Conservation (phyloP, 2,797 vertebrate genomes). For the Coregonus sp. region DNA sequence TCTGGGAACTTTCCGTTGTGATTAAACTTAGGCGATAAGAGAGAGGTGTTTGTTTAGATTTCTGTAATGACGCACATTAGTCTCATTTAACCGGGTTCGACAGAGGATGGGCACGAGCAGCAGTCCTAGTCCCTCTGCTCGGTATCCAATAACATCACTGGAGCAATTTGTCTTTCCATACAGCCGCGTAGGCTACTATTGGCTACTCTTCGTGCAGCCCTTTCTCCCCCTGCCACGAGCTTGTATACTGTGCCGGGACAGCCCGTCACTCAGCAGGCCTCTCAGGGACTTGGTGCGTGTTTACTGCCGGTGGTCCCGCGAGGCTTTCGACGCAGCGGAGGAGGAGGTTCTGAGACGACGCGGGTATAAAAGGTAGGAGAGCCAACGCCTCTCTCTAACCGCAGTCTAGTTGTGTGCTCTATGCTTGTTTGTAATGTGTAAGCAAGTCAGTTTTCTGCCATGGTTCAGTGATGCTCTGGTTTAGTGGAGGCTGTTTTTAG, state of each 20-base stretch:
- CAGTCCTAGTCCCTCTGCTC: not conserved
- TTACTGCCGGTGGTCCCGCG: not conserved
- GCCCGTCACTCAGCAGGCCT: slow-evolving; percentile 43
- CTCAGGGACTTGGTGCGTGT: not conserved
- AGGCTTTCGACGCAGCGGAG: not conserved
- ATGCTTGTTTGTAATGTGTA: slow-evolving; percentile 3
- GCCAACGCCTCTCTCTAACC: not conserved
- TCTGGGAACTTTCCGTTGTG: not conserved
- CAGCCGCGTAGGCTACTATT: not conserved
- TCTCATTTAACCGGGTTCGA: slow-evolving; percentile 14
- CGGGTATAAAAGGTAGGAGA: not conserved
- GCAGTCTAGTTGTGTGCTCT: not conserved
- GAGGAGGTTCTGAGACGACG: not conserved
- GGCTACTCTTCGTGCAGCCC: not conserved
- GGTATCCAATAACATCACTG: slow-evolving; percentile 10
- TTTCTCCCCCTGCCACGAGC: not conserved
- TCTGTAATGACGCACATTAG: not conserved
- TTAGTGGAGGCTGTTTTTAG: not conserved
- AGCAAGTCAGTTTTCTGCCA: not conserved
- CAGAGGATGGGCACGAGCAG: not conserved
- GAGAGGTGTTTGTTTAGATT: slow-evolving; percentile 1
- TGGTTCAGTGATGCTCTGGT: not conserved
- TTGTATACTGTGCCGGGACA: slow-evolving; percentile 15
- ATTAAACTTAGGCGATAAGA: not conserved
- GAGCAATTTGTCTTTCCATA: slow-evolving; percentile 5